Evolutionary conservation across 2,113 vertebrate genomes (phyloP).

Genomic region (Xiphophorus couchianus): DNA sequence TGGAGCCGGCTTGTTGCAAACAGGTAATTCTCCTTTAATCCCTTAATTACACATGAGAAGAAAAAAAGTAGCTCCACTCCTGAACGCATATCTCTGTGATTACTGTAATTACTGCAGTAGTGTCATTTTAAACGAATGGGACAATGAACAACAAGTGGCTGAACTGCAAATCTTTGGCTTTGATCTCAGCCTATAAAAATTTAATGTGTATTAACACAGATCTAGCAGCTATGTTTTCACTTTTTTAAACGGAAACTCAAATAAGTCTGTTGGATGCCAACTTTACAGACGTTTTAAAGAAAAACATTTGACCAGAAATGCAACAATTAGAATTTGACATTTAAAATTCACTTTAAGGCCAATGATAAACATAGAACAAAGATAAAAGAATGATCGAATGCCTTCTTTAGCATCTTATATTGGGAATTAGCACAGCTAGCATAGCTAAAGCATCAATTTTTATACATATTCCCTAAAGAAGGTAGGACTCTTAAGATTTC

Average conservation of each 20-base stretch:
- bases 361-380: background rate
- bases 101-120: slow-evolving; percentile 27
- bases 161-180: background rate
- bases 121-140: slow-evolving; percentile 18
- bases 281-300: background rate
- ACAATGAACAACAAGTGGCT: slow-evolving; percentile 20
- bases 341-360: background rate
- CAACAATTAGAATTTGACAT: background rate
- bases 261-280: too few relatives aligned
- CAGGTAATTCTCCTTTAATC: slow-evolving; percentile 83
- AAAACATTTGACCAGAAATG: too few relatives aligned
- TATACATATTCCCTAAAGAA: too few relatives aligned
- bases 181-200: background rate
- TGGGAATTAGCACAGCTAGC: too few relatives aligned
- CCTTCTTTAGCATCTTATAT: too few relatives aligned
- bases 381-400: too few relatives aligned
- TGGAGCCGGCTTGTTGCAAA: slow-evolving; percentile 89
- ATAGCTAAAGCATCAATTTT: too few relatives aligned
- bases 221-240: background rate
- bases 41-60: slow-evolving; percentile 46
- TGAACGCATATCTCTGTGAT: slow-evolving; percentile 6
- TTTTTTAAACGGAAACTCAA: background rate
- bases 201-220: background rate
- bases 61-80: slow-evolving; percentile 9
- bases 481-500: too few relatives aligned